Evolutionary conservation across 1,140 invertebrate genomes (phyloP).

Genomic region (Drosophila bipectinata): DNA sequence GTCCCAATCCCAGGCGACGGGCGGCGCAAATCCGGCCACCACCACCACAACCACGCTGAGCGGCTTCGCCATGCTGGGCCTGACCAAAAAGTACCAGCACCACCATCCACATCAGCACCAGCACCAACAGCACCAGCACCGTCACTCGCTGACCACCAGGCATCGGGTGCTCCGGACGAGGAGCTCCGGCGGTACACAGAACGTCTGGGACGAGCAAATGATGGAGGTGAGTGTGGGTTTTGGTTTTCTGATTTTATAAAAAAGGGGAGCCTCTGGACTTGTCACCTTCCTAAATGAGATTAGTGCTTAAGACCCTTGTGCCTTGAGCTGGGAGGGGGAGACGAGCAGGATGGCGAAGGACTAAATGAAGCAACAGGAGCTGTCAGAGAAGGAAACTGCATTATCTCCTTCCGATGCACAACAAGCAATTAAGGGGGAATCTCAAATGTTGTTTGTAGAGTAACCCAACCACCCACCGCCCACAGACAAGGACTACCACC

Average conservation of each 20-base stretch:
- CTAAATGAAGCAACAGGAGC: neutral
- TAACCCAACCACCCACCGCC: neutral
- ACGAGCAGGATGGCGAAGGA: neutral
- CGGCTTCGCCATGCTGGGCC: constrained; percentile 61
- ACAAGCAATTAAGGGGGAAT: constrained; percentile 46
- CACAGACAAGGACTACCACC: neutral
- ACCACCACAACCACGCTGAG: constrained; percentile 38
- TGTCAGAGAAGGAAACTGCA: constrained; percentile 18
- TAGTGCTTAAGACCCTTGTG: too few relatives aligned
- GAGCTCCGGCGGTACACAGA: constrained; percentile 78
- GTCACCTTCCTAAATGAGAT: too few relatives aligned
- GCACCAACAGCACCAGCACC: constrained; percentile 69
- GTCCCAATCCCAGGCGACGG: constrained; percentile 1
- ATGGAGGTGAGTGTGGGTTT: constrained; percentile 83
- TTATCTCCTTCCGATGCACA: constrained; percentile 38
- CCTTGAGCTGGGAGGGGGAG: neutral
- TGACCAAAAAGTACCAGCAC: constrained; percentile 59
- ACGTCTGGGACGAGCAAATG: constrained; percentile 84
- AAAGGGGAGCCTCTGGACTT: too few relatives aligned
- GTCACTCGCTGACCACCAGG: constrained; percentile 78
- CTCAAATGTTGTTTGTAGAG: neutral
- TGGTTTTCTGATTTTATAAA: neutral
- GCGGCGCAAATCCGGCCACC: constrained; percentile 16
- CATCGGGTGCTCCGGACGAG: constrained; percentile 78
- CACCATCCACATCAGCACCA: constrained; percentile 58